Evolutionary conservation across 2,113 vertebrate species (phyloP).

Genomic region (Sebastes schlegelii): DNA sequence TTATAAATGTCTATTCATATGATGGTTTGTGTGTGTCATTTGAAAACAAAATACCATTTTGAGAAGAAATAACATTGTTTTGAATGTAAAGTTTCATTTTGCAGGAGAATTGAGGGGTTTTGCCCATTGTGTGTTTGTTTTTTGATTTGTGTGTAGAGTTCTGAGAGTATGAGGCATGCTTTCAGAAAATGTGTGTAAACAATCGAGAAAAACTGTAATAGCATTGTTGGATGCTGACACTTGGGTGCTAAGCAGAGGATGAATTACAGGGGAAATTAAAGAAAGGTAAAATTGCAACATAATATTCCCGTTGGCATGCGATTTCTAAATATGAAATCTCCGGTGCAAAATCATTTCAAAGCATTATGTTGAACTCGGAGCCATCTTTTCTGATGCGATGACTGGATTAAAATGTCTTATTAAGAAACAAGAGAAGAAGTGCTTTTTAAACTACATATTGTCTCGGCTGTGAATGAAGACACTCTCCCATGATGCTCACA

Average conservation of each 20-base stretch:
- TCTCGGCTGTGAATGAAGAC: neutral
- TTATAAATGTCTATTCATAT: too few relatives aligned
- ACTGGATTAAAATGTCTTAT: neutral
- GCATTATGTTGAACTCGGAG: neutral
- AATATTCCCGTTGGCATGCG: neutral
- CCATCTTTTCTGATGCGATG: neutral
- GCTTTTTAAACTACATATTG: neutral
- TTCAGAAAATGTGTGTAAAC: too few relatives aligned
- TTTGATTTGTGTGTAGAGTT: too few relatives aligned
- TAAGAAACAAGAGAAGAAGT: neutral
- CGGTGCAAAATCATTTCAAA: neutral
- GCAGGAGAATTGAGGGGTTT: too few relatives aligned
- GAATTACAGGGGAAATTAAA: neutral
- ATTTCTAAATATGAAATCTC: neutral
- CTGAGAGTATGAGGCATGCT: too few relatives aligned
- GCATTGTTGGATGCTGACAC: too few relatives aligned
- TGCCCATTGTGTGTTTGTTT: too few relatives aligned
- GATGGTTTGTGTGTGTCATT: too few relatives aligned
- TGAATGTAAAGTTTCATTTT: too few relatives aligned
- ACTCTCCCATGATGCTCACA: neutral
- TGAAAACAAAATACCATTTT: too few relatives aligned
- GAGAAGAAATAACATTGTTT: too few relatives aligned
- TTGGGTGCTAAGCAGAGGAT: neutral
- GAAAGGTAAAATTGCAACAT: neutral
- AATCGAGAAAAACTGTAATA: too few relatives aligned